These are phyloP conservation scores for Pteromalus puparum DNA, from an alignment of 1,140 invertebrate species.

Conservation along the genomic window DNA sequence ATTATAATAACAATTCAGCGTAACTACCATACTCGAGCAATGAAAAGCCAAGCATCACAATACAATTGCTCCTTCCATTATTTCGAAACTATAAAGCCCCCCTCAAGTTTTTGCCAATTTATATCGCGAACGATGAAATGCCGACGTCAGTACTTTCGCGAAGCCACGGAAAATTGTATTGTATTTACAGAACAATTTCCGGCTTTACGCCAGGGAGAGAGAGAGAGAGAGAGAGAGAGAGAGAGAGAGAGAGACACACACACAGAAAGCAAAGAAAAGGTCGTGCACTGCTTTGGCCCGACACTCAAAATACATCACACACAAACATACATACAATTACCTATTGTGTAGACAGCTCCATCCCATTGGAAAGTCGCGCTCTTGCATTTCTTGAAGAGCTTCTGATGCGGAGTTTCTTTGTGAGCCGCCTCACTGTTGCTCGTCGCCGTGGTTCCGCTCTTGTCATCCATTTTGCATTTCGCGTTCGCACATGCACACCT, in stretches of 20 bases:
- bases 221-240: not conserved
- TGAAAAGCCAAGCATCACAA: no score
- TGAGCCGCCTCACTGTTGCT: constrained; percentile 3
- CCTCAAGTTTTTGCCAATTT: not conserved
- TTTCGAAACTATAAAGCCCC: no score
- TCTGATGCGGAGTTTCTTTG: constrained; percentile 62
- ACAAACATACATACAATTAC: constrained; percentile 74
- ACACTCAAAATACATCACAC: not conserved
- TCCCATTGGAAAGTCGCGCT: constrained; percentile 87
- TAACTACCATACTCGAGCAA: no score
- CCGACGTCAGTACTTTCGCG: not conserved
- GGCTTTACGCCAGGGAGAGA: not conserved
- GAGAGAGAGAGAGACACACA: not conserved
- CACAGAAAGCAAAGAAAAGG: not conserved
- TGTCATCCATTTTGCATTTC: constrained; percentile 51
- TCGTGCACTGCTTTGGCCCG: not conserved
- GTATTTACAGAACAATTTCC: constrained; percentile 26
- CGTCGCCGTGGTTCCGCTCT: constrained; percentile 14
- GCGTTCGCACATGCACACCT: not conserved
- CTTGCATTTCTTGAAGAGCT: constrained; percentile 85
- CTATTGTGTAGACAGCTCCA: constrained; percentile 86
- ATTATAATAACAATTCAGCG: not conserved
- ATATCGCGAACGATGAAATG: not conserved
- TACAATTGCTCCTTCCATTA: no score
- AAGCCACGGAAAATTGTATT: constrained; percentile 1